A percentile compares a stretch with the other conserved stretches of the same genome.
Evolutionary conservation across 2,888 invertebrate genomes (phyloP).

Genomic region (Sinotaia quadrata): DNA sequence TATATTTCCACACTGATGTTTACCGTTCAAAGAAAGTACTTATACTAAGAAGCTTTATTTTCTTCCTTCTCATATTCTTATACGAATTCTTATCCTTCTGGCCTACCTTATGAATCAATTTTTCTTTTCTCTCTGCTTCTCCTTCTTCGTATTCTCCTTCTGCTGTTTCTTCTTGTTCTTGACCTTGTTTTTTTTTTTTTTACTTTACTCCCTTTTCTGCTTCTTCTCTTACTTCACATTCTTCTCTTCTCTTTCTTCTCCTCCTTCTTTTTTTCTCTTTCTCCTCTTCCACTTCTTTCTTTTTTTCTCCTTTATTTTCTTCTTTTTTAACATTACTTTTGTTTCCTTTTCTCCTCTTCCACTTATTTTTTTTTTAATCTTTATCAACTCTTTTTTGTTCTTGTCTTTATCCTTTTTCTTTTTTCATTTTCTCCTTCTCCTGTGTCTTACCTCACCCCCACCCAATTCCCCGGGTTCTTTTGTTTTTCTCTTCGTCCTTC

Average conservation of each 20-base stretch:
- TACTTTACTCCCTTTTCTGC: not conserved
- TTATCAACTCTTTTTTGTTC: constrained; percentile 11
- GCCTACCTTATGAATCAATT: no score
- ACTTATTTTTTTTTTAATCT: constrained; percentile 29
- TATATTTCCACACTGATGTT: no score
- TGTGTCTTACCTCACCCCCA: constrained; percentile 33
- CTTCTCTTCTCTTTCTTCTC: constrained; percentile 6
- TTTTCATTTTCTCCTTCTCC: not conserved
- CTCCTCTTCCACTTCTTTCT: constrained; percentile 30
- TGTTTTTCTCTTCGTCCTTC: not conserved
- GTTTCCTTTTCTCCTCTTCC: not conserved
- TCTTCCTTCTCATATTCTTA: no score
- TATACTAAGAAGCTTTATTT: no score
- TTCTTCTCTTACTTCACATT: not conserved
- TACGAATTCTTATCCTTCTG: no score
- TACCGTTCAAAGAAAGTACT: no score
- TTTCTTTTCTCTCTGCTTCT: constrained; percentile 26
- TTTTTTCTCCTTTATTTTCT: constrained; percentile 5
- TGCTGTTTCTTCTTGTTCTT: not conserved
- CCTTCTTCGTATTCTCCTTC: constrained; percentile 16
- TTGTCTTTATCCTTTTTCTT: not conserved
- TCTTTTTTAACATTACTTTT: constrained; percentile 2
- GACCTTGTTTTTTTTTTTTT: no score
- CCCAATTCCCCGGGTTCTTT: constrained; percentile 36
- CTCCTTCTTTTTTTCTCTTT: not conserved